phyloP scores from a whole-genome alignment of 2,113 vertebrate species.

The human (Homo sapiens) region DNA sequence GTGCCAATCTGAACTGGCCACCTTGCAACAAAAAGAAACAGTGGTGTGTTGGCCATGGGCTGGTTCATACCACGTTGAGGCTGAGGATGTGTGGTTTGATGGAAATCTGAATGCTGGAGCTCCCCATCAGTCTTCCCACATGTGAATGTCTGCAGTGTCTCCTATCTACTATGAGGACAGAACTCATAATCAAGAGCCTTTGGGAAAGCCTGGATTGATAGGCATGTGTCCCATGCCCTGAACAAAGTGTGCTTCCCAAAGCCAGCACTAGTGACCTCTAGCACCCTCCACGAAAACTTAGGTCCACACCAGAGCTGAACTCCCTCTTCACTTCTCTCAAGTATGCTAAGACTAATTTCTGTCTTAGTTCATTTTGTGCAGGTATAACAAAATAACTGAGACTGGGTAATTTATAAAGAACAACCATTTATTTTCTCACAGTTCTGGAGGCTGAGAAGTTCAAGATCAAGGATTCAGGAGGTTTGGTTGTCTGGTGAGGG shows the following conservation, averaged over 20 bases:
- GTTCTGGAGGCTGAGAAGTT: background rate
- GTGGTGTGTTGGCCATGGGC: accelerated
- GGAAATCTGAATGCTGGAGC: background rate
- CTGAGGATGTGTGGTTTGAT: background rate
- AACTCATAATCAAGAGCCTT: too few relatives aligned
- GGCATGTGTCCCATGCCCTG: background rate
- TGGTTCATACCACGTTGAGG: accelerated
- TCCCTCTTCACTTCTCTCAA: background rate
- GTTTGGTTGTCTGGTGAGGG: background rate
- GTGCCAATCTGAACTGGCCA: background rate
- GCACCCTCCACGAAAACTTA: background rate
- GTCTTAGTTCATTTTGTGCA: background rate
- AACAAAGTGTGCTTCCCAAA: background rate
- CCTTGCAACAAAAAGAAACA: background rate
- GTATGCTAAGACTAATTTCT: background rate
- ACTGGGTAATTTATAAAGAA: background rate
- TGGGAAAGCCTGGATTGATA: background rate
- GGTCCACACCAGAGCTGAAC: background rate
- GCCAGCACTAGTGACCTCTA: background rate
- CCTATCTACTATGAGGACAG: background rate
- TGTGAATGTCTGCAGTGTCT: background rate
- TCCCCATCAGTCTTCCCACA: too few relatives aligned
- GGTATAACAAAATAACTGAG: background rate
- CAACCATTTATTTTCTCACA: background rate
- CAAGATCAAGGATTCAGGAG: background rate